These are phyloP conservation scores for Acleris holmiana DNA, from an alignment of 2,888 invertebrate species.

Conservation along the genomic window DNA sequence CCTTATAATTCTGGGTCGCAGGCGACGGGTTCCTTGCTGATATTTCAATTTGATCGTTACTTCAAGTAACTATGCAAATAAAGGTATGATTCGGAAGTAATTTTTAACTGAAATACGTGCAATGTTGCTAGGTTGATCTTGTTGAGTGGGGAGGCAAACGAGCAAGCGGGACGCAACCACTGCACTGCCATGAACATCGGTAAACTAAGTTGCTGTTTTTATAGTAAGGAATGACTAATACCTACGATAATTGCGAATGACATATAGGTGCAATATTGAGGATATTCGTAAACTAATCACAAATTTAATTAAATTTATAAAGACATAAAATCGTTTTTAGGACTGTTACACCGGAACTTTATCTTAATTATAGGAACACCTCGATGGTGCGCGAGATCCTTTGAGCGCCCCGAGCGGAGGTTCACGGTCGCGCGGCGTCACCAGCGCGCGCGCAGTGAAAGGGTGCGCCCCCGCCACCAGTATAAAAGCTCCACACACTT, in stretches of 20 bases:
- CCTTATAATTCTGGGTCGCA: constrained; percentile 34
- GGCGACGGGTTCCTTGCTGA: constrained; percentile 17
- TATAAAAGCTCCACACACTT: constrained; percentile 74
- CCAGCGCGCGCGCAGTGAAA: constrained; percentile 64
- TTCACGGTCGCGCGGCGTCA: constrained; percentile 63
- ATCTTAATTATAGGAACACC: constrained; percentile 15
- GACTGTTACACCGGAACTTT: constrained; percentile 1
- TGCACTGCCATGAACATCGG: too few relatives aligned
- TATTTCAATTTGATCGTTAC: constrained; percentile 13
- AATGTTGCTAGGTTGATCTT: too few relatives aligned
- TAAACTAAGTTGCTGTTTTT: too few relatives aligned
- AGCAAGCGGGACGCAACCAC: too few relatives aligned
- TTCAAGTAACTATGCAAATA: not conserved
- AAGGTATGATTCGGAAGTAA: not conserved
- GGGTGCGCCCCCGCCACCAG: constrained; percentile 69
- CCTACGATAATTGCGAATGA: too few relatives aligned
- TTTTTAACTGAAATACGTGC: too few relatives aligned
- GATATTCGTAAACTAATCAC: too few relatives aligned
- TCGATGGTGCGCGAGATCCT: constrained; percentile 40
- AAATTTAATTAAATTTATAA: too few relatives aligned
- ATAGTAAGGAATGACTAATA: too few relatives aligned
- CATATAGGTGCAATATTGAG: too few relatives aligned
- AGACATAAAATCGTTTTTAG: too few relatives aligned
- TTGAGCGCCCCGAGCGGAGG: constrained; percentile 62
- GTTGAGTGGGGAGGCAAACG: too few relatives aligned